Evolutionary conservation across 1,140 invertebrate species (phyloP), one percentile per base, ranked within the genome.

Genomic region (Parasteatoda tepidariorum): DNA sequence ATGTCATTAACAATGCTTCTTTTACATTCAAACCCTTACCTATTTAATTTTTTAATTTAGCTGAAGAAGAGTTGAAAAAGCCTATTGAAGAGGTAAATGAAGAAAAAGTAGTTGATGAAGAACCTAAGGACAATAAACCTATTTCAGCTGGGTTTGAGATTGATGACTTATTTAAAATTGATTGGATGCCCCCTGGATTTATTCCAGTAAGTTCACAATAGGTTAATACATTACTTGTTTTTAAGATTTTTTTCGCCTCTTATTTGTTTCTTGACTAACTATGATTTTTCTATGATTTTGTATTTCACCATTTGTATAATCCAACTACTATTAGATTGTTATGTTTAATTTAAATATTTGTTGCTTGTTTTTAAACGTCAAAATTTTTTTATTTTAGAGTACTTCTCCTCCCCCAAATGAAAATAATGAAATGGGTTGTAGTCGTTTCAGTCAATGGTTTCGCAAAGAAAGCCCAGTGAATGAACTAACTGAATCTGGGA

Each of bases 151-250:
- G 92, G 61, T 94, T 94, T 89, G 93, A 93, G 88, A 91, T 95
- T 78, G 93, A 94, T 85, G 93, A 93, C 33, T 92, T 94, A 86
- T 90, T 94, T 22, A 92, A 93, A 84, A 90, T 92, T 84, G 92
- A 94, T 79, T 90, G 90, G 84, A 91, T 93, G 61, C 90, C 92
- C 73, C 90, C 92, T 73, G 92, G 92, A 28, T 87, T 93, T 9
- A 87, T 92, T 28, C 90, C 92, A 26, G 92, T 92, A 89, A 89
- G 88, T 87, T 55, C 13, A 33, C 41, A 41, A 41, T 41, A 41
- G 5, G 38, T 41, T 5, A 48, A 82, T 30, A 33, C 28, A 62
- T 28, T 48, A 15, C 9, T 18, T 30, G 24, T 22, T 11, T 66
- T 26, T 66, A 5, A 66, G 11, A 22, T 59, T 59, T 57, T 64